phyloP scores from a whole-genome alignment of 2,113 vertebrate species.

The Ptilorrhoa leucosticta region DNA sequence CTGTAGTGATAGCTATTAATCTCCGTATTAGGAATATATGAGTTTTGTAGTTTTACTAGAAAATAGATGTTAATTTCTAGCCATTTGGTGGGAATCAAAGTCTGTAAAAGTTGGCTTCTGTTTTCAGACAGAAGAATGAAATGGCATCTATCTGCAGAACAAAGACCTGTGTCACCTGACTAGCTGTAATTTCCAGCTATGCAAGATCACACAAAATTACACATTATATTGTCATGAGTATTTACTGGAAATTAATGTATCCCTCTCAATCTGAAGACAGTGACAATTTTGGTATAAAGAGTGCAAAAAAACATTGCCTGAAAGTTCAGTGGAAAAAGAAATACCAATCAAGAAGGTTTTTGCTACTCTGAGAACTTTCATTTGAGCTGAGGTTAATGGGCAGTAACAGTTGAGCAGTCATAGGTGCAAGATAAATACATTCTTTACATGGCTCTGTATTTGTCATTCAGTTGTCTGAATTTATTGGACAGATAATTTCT shows the following conservation, averaged over 20 bases:
- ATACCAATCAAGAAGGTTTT: not conserved
- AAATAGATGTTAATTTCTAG: not conserved
- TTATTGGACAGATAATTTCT: not conserved
- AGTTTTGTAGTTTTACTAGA: not conserved
- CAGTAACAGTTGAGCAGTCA: not conserved
- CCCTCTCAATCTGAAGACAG: not conserved
- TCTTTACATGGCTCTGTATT: not conserved
- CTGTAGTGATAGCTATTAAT: not conserved
- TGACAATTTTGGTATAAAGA: not conserved
- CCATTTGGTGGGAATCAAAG: not conserved
- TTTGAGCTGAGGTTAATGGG: not conserved
- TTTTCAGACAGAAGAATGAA: not conserved
- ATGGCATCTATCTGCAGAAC: not conserved
- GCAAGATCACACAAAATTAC: not conserved
- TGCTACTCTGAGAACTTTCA: not conserved
- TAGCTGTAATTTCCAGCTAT: not conserved
- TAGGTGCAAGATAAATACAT: fast-evolving
- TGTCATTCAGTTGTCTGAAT: not conserved
- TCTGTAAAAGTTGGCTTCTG: not conserved
- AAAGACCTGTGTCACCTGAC: not conserved
- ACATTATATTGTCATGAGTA: not conserved
- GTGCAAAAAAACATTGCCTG: fast-evolving
- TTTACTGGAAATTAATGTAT: not conserved
- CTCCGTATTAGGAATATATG: not conserved
- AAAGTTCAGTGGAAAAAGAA: not conserved